Conservation (phyloP, 2,113 vertebrate genomes). For the Nothobranchius furzeri region DNA sequence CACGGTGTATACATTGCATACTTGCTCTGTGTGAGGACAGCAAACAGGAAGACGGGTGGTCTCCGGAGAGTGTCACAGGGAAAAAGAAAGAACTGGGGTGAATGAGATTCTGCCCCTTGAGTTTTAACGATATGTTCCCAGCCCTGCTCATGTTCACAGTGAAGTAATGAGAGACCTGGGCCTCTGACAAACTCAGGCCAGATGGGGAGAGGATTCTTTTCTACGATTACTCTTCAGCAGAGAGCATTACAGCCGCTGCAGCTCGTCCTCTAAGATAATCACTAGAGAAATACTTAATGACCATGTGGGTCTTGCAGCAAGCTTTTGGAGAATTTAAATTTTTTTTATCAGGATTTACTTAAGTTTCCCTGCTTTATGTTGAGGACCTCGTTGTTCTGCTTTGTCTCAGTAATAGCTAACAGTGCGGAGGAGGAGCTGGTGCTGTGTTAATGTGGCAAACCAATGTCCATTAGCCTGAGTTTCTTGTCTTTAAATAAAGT, state of each 20-base stretch:
- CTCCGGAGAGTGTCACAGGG: constrained; percentile 44
- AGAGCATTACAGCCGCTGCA: constrained; percentile 40
- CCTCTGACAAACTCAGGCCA: constrained; percentile 73
- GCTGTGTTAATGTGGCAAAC: neutral
- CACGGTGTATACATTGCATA: constrained; percentile 43
- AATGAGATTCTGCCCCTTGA: constrained; percentile 51
- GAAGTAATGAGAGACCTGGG: constrained; percentile 72
- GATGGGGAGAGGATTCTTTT: constrained; percentile 70
- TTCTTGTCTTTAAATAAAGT: neutral
- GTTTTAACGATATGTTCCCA: constrained; percentile 54
- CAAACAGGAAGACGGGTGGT: constrained; percentile 65
- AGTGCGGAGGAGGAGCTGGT: too few species aligned
- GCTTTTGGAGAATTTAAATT: constrained; percentile 8
- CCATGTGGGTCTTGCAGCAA: constrained; percentile 24
- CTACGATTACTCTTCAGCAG: constrained; percentile 62
- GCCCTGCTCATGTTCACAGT: constrained; percentile 45
- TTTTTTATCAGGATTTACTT: constrained; percentile 4
- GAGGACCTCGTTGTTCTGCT: neutral
- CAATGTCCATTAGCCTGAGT: neutral
- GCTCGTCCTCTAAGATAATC: constrained; percentile 52
- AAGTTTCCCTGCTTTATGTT: neutral
- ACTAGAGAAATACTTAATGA: constrained; percentile 54
- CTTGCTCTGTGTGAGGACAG: constrained; percentile 57
- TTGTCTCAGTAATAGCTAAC: neutral
- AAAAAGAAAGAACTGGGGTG: constrained; percentile 43